Conservation (phyloP, 2,888 invertebrate species). For the Catocala nupta region DNA sequence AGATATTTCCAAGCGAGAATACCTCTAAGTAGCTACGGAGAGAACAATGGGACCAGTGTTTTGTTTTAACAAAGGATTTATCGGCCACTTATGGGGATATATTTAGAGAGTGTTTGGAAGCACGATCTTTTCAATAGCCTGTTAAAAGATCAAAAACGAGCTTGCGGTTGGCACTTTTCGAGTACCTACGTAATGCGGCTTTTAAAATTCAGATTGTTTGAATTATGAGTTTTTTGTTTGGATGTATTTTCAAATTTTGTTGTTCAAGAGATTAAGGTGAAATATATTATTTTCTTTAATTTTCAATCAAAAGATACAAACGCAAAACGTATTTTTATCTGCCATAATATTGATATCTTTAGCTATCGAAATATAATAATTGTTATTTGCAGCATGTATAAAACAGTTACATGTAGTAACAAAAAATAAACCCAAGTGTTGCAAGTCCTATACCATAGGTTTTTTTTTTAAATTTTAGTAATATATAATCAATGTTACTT, state of each 20-base stretch:
- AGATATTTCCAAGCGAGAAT: conserved; percentile 39
- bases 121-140: conserved; percentile 37
- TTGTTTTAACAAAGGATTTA: conserved; percentile 57
- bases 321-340: too few species aligned
- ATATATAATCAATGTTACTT: too few species aligned
- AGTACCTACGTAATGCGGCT: conserved; percentile 30
- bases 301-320: too few species aligned
- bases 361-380: too few species aligned
- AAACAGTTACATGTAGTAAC: too few species aligned
- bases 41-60: conserved; percentile 48
- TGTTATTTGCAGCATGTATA: too few species aligned
- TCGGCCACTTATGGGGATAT: conserved; percentile 50
- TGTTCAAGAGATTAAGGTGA: too few species aligned
- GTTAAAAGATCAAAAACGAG: conserved; percentile 50
- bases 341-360: too few species aligned
- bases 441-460: too few species aligned
- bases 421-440: too few species aligned
- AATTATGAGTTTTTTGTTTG: background rate
- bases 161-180: conserved; percentile 25
- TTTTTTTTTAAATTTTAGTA: too few species aligned
- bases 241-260: background rate
- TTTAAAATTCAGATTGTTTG: conserved; percentile 22
- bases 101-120: conserved; percentile 33
- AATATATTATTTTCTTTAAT: background rate
- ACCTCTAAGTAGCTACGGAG: conserved; percentile 25